Evolutionary conservation across 2,113 vertebrate genomes (phyloP).

Genomic region (Rostratula benghalensis): DNA sequence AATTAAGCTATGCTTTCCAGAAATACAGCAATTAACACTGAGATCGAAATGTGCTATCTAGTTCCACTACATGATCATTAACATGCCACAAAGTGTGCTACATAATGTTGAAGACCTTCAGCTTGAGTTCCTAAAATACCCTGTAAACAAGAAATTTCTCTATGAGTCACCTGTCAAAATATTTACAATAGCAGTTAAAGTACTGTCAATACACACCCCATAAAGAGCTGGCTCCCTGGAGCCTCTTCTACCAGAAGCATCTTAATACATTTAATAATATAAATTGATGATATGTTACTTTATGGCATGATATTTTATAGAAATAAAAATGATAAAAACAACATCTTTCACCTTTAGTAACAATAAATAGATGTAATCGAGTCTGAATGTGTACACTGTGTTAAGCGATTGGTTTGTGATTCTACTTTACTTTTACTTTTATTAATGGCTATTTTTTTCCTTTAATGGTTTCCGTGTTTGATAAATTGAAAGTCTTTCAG

Average conservation of each 20-base stretch:
- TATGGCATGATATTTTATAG: neutral
- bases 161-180: slow-evolving; percentile 52
- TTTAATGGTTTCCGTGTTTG: neutral
- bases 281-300: neutral
- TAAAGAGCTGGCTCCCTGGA: slow-evolving; percentile 31
- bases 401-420: neutral
- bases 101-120: slow-evolving; percentile 40
- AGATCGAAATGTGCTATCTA: neutral
- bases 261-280: neutral
- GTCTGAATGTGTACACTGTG: neutral
- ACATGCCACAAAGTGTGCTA: neutral
- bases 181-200: slow-evolving; percentile 44
- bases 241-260: neutral
- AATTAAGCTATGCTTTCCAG: neutral
- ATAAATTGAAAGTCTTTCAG: neutral
- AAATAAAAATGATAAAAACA: neutral
- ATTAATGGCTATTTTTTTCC: neutral
- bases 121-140: slow-evolving; percentile 47
- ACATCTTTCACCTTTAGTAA: slow-evolving; percentile 2
- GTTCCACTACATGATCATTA: neutral
- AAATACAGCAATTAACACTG: neutral
- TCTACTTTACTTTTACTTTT: neutral
- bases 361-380: neutral
- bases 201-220: neutral
- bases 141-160: slow-evolving; percentile 47